Evolutionary conservation across 2,888 invertebrate species (phyloP).

Genomic region (Neuroscelio doddi): DNA sequence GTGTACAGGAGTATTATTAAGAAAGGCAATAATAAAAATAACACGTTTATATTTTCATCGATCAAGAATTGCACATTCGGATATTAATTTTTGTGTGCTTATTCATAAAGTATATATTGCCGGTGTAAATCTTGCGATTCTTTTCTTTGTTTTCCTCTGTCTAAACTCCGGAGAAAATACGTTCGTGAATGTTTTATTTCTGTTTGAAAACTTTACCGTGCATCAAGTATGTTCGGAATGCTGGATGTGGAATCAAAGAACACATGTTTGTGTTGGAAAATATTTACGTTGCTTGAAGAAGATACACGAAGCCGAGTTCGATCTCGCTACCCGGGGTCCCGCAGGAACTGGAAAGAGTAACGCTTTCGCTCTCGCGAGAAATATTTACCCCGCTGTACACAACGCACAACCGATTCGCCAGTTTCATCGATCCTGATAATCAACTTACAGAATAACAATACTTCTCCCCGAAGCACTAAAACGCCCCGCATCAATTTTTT

Average conservation of each 20-base stretch:
- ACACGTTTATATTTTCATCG: too few species aligned
- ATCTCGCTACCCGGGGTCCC: constrained; percentile 31
- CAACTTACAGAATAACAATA: too few species aligned
- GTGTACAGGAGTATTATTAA: too few species aligned
- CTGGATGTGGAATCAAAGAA: constrained; percentile 41
- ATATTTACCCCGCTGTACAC: constrained; percentile 46
- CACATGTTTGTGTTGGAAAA: constrained; percentile 41
- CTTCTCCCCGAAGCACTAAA: too few species aligned
- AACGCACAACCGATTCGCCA: too few species aligned
- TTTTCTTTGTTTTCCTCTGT: constrained; percentile 7
- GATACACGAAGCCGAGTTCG: constrained; percentile 33
- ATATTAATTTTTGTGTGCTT: too few species aligned
- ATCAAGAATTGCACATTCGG: too few species aligned
- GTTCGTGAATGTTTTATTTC: constrained; percentile 28
- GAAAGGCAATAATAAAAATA: too few species aligned
- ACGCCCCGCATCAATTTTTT: too few species aligned
- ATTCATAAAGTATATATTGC: not conserved
- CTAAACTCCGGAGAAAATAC: constrained; percentile 14
- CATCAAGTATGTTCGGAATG: constrained; percentile 35
- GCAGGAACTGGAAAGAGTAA: constrained; percentile 39
- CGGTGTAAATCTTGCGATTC: too few species aligned
- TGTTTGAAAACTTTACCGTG: constrained; percentile 20
- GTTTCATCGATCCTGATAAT: too few species aligned
- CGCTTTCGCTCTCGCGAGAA: constrained; percentile 51
- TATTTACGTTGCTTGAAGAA: constrained; percentile 35